Conservation (phyloP, 2,113 vertebrate genomes). For the Gallinago jamesoni region DNA sequence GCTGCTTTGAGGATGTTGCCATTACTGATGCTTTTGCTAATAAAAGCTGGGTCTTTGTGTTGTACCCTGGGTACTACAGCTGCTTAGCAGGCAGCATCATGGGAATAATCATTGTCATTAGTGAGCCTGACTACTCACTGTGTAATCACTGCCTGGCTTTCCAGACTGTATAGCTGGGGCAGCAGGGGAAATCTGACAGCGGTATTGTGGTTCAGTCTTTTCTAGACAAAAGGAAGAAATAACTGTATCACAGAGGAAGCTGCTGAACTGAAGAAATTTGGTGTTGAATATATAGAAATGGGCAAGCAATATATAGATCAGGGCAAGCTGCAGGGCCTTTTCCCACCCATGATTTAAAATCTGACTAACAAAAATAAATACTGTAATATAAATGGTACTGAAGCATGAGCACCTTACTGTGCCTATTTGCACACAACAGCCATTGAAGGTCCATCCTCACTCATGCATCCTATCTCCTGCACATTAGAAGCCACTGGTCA, state of each 20-base stretch:
- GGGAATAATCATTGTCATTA: background rate
- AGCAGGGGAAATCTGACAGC: background rate
- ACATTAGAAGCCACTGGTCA: background rate
- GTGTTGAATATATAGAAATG: background rate
- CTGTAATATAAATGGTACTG: background rate
- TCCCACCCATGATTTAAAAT: background rate
- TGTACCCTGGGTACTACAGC: background rate
- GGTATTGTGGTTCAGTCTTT: background rate
- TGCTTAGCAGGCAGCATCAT: background rate
- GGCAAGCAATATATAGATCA: too few species aligned
- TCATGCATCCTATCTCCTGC: background rate
- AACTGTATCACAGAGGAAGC: background rate
- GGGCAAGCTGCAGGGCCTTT: background rate
- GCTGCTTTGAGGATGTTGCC: background rate
- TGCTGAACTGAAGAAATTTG: background rate
- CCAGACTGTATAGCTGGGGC: background rate
- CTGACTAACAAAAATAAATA: background rate
- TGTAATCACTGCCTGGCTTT: background rate
- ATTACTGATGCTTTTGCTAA: background rate
- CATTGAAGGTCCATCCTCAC: background rate
- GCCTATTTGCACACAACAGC: background rate
- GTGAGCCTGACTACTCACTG: background rate
- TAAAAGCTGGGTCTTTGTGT: background rate
- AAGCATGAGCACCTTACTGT: background rate
- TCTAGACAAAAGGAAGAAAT: background rate